A percentile compares a stretch with the other conserved stretches of the same genome.
Evolutionary conservation across 2,888 invertebrate genomes (phyloP).

Genomic region (Ormia ochracea): DNA sequence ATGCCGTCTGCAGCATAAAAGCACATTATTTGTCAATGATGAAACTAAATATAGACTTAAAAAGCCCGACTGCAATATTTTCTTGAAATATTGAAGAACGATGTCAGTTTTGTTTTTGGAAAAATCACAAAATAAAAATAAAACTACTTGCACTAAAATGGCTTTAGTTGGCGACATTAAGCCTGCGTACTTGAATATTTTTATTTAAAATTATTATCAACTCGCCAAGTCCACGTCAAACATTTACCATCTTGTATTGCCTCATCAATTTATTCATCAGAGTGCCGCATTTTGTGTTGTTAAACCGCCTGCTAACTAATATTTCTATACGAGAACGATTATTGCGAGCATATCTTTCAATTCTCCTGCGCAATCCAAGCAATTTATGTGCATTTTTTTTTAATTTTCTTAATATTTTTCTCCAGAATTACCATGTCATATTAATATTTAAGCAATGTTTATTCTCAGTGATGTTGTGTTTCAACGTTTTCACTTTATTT

Average conservation of each 20-base stretch:
- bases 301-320: neutral
- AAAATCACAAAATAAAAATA: too few relatives aligned
- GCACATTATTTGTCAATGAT: too few relatives aligned
- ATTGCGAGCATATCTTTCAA: conserved; percentile 12
- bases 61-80: too few relatives aligned
- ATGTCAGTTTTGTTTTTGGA: too few relatives aligned
- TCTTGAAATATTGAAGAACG: too few relatives aligned
- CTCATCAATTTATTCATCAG: conserved; percentile 12
- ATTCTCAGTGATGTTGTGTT: conserved; percentile 41
- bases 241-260: conserved; percentile 18
- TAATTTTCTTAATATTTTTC: conserved; percentile 57
- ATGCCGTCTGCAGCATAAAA: too few relatives aligned
- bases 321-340: neutral
- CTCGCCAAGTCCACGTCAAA: conserved; percentile 2
- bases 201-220: neutral
- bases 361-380: neutral
- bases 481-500: conserved; percentile 33
- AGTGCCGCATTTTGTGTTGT: neutral
- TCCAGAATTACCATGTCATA: conserved; percentile 59
- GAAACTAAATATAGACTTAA: too few relatives aligned
- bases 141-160: neutral
- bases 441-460: conserved; percentile 59
- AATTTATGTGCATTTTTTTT: conserved; percentile 29
- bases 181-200: neutral
- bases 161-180: neutral